These are phyloP conservation scores for Scopus umbretta DNA, from an alignment of 2,113 vertebrate genomes.

Conservation along the genomic window DNA sequence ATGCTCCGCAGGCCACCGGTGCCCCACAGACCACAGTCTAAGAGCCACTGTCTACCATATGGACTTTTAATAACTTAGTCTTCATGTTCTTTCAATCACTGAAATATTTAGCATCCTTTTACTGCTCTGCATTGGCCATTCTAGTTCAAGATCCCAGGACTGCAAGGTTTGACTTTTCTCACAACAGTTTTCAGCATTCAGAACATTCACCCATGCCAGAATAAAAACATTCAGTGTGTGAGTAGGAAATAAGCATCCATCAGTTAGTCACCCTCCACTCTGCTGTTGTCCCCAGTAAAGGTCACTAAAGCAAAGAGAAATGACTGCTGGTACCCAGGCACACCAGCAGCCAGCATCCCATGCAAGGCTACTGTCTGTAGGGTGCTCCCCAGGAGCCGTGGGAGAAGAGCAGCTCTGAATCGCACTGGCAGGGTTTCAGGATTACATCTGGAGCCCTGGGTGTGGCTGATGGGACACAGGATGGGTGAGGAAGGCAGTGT, in stretches of 20 bases:
- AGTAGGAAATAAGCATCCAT: not conserved
- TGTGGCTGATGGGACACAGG: not conserved
- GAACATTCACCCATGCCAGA: not conserved
- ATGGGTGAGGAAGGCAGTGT: not conserved
- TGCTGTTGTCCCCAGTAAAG: not conserved
- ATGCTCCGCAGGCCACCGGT: not conserved
- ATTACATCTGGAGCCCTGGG: not conserved
- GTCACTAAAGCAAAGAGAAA: not conserved
- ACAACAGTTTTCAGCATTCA: not conserved
- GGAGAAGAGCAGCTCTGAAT: not conserved
- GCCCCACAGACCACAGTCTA: not conserved
- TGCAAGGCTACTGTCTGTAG: not conserved
- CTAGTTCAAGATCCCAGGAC: not conserved
- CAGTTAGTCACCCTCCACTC: not conserved
- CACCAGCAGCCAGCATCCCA: not conserved
- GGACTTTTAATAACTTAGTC: not conserved
- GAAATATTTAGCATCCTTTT: conserved; percentile 46
- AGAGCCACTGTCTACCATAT: not conserved
- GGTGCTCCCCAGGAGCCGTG: not conserved
- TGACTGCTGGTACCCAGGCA: not conserved
- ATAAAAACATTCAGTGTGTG: not conserved
- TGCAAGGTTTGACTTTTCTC: not conserved
- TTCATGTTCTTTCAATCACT: not conserved
- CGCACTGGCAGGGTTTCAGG: accelerated
- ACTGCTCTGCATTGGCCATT: not conserved